Conservation (phyloP, 2,888 invertebrate species). For the Byasa hedistus region DNA sequence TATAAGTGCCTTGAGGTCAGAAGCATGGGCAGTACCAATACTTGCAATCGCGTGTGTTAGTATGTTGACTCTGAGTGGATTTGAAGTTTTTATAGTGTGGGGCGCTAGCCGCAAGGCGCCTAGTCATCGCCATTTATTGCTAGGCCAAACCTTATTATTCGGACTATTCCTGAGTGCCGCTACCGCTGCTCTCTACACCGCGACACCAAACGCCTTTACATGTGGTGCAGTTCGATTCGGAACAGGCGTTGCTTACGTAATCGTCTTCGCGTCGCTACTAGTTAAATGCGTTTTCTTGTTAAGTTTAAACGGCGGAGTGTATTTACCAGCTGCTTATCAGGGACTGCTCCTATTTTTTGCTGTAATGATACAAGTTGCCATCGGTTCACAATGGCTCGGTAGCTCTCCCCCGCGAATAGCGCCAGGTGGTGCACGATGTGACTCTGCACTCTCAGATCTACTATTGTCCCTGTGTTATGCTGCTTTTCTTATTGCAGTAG, state of each 20-base stretch:
- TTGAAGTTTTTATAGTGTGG: constrained; percentile 94
- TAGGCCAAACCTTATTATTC: constrained; percentile 91
- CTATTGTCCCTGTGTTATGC: constrained; percentile 90
- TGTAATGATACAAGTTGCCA: constrained; percentile 92
- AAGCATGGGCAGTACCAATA: constrained; percentile 95
- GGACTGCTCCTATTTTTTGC: constrained; percentile 93
- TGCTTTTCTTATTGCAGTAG: constrained; percentile 90
- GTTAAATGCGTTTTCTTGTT: constrained; percentile 97
- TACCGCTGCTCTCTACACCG: constrained; percentile 87
- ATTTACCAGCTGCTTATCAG: constrained; percentile 95
- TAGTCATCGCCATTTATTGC: constrained; percentile 90
- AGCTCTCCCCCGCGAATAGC: constrained; percentile 84
- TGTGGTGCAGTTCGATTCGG: constrained; percentile 91
- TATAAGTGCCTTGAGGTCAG: constrained; percentile 80
- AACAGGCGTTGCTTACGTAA: constrained; percentile 89
- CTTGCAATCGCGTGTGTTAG: constrained; percentile 90
- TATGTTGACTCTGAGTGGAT: constrained; percentile 90
- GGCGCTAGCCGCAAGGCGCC: constrained; percentile 88
- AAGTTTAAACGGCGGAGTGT: constrained; percentile 94
- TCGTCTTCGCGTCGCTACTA: constrained; percentile 93
- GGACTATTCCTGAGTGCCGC: constrained; percentile 91
- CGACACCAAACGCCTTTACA: constrained; percentile 87
- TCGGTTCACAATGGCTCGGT: constrained; percentile 91
- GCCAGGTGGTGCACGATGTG: constrained; percentile 73
- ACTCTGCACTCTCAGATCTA: constrained; percentile 85